A percentile compares a stretch with the other conserved stretches of the same genome.
These are phyloP conservation scores for Hipposideros larvatus DNA, from an alignment of 2,797 vertebrate genomes.

Conservation along the genomic window DNA sequence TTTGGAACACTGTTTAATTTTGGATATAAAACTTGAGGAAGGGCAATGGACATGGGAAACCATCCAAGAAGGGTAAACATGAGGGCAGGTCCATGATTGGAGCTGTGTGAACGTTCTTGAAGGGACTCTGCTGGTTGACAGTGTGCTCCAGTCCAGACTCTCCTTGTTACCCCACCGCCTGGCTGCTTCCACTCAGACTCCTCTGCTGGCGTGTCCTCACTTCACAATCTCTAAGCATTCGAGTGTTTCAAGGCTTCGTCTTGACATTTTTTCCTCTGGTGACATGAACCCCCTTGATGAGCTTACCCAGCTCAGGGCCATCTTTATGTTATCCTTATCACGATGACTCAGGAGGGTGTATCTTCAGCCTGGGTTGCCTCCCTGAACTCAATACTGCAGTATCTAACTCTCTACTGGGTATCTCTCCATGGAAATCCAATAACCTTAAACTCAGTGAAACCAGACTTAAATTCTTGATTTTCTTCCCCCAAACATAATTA, in stretches of 20 bases:
- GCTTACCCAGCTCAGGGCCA: not conserved
- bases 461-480: not conserved
- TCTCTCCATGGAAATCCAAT: not conserved
- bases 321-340: not conserved
- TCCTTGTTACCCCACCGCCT: not conserved
- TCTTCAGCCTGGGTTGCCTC: not conserved
- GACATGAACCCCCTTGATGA: not conserved
- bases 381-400: not conserved
- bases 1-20: slow-evolving; percentile 61
- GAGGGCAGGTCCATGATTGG: not conserved
- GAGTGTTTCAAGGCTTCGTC: not conserved
- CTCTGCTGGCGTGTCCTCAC: not conserved
- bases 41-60: not conserved
- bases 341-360: not conserved
- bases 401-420: not conserved
- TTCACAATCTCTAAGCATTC: not conserved
- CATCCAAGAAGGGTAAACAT: not conserved
- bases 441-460: not conserved
- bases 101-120: not conserved
- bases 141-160: not conserved
- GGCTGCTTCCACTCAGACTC: not conserved
- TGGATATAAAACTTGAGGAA: slow-evolving; percentile 1
- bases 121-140: fast-evolving
- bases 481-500: not conserved
- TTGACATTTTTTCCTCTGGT: not conserved